Evolutionary conservation across 1,140 invertebrate genomes (phyloP).

Genomic region (Melitaea cinxia): DNA sequence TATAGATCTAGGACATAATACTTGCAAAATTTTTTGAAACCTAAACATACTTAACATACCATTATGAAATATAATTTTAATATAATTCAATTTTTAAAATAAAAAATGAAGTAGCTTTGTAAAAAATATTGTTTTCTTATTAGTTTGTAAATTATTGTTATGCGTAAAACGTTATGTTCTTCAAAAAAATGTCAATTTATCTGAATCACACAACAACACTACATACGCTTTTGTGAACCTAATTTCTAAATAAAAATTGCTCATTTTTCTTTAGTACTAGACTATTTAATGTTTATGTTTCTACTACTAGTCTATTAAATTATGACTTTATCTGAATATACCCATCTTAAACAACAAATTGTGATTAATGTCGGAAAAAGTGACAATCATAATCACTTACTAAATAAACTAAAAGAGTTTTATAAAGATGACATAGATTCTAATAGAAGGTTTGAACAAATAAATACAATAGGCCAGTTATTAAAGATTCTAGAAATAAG

Average conservation of each 20-base stretch:
- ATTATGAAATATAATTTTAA: no score
- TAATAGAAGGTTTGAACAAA: constrained; percentile 60
- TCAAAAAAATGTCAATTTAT: neutral
- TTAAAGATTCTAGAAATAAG: constrained; percentile 64
- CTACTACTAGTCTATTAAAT: constrained; percentile 31
- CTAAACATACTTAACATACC: no score
- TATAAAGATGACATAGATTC: constrained; percentile 67
- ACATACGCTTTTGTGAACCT: no score
- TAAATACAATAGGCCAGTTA: constrained; percentile 56
- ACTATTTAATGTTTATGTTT: no score
- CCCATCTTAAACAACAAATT: constrained; percentile 56
- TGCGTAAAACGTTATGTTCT: neutral
- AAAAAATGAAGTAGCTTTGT: neutral
- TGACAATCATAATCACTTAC: constrained; percentile 52
- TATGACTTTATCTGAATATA: constrained; percentile 61
- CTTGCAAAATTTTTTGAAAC: neutral
- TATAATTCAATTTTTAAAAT: neutral
- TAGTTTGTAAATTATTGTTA: neutral
- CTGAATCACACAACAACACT: no score
- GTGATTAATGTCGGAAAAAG: constrained; percentile 46
- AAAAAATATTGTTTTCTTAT: neutral
- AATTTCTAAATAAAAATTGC: no score
- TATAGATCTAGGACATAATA: neutral
- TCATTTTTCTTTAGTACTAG: no score
- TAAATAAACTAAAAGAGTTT: constrained; percentile 58